A percentile compares a stretch with the other conserved stretches of the same genome.
Evolutionary conservation across 2,888 invertebrate species (phyloP).

Genomic region (Perdita meconis): DNA sequence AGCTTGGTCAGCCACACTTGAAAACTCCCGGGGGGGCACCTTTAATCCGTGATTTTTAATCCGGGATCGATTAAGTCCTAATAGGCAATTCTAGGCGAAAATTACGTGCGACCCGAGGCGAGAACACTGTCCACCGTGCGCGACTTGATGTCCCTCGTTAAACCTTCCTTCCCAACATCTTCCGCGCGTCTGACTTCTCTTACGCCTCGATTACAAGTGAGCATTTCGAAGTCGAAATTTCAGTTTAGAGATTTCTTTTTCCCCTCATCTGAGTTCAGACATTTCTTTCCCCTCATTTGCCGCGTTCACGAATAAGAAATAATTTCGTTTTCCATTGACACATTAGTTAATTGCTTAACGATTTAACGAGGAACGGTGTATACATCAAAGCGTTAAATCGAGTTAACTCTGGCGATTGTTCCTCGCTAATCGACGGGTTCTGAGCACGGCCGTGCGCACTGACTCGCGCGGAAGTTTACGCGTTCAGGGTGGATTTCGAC

Average conservation of each 20-base stretch:
- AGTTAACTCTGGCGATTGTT: slow-evolving; percentile 12
- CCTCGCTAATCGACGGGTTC: slow-evolving; percentile 33
- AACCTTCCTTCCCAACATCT: neutral
- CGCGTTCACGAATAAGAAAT: slow-evolving; percentile 28
- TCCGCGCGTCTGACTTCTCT: neutral
- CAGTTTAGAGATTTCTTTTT: neutral
- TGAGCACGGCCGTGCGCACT: slow-evolving; percentile 21
- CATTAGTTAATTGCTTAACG: slow-evolving; percentile 3
- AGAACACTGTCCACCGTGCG: neutral
- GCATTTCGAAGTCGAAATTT: neutral
- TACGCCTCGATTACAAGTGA: neutral
- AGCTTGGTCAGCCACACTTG: slow-evolving; percentile 77
- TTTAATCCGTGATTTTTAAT: slow-evolving; percentile 78
- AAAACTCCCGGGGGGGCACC: slow-evolving; percentile 75
- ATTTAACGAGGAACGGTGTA: slow-evolving; percentile 21
- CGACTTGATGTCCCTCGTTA: slow-evolving; percentile 15
- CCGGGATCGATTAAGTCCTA: slow-evolving; percentile 72
- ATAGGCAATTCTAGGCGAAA: slow-evolving; percentile 71
- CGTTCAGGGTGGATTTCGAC: slow-evolving; percentile 28
- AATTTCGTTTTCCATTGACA: slow-evolving; percentile 5
- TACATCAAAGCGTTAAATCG: slow-evolving; percentile 15
- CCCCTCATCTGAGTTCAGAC: too few species aligned
- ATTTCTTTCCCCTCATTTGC: slow-evolving; percentile 16
- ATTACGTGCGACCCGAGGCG: slow-evolving; percentile 58
- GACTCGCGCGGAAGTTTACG: slow-evolving; percentile 45